These are phyloP conservation scores for Orthonevra nobilis DNA, from an alignment of 2,888 invertebrate genomes.

Conservation along the genomic window DNA sequence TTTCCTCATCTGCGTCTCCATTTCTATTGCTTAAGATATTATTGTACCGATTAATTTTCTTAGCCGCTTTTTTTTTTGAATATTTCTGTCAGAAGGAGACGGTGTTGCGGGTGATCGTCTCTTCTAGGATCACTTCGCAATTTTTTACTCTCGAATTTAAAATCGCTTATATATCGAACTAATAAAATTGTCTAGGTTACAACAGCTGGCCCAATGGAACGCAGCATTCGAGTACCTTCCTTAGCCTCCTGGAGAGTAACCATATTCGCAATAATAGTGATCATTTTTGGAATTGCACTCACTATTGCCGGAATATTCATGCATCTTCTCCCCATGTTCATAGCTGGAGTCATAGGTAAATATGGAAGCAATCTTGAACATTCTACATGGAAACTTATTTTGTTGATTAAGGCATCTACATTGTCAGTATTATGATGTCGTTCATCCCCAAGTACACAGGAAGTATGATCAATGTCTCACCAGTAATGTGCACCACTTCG, in stretches of 20 bases:
- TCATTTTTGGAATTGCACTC: constrained; percentile 75
- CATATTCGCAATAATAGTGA: constrained; percentile 76
- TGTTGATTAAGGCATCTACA: constrained; percentile 73
- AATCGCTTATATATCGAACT: no score
- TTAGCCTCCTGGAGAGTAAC: constrained; percentile 78
- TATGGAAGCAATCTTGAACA: neutral
- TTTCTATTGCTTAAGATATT: no score
- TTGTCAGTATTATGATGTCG: constrained; percentile 78
- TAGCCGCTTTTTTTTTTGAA: no score
- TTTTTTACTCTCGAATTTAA: no score
- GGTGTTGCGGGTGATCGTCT: no score
- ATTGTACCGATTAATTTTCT: no score
- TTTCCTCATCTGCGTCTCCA: no score
- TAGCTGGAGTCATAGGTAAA: constrained; percentile 76
- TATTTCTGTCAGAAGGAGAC: no score
- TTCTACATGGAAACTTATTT: neutral
- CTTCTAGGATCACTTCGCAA: neutral
- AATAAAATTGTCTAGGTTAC: constrained; percentile 77
- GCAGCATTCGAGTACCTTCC: constrained; percentile 78
- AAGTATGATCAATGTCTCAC: constrained; percentile 77
- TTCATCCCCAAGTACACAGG: constrained; percentile 79
- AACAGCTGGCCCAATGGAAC: constrained; percentile 79
- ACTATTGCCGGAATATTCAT: constrained; percentile 75
- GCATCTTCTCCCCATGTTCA: constrained; percentile 75
- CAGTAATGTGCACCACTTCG: constrained; percentile 76